Evolutionary conservation across 2,797 vertebrate genomes (phyloP).

Genomic region (Leuciscus waleckii): DNA sequence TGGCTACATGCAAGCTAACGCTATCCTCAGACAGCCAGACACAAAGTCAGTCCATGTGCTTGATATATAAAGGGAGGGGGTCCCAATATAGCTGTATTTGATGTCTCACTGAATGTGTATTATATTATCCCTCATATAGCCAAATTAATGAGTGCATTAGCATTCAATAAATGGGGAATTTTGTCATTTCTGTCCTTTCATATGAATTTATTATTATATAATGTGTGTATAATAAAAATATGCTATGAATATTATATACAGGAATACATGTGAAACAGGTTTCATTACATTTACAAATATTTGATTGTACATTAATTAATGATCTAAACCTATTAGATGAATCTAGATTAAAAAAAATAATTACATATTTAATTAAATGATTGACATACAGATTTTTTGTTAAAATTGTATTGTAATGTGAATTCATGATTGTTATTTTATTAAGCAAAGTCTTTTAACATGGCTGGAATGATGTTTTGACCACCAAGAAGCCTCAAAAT

Average conservation of each 20-base stretch:
- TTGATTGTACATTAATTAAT: neutral
- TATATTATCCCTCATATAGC: neutral
- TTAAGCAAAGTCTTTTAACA: neutral
- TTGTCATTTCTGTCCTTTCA: neutral
- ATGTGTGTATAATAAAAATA: neutral
- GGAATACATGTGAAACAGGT: no score
- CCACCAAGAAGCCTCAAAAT: neutral
- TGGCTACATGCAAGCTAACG: constrained; percentile 45
- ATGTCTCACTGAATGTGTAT: constrained; percentile 1
- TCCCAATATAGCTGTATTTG: neutral
- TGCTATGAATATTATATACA: neutral
- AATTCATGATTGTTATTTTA: neutral
- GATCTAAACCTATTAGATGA: no score
- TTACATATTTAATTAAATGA: neutral
- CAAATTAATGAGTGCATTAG: neutral
- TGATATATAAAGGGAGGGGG: constrained; percentile 1
- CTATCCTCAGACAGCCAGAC: constrained; percentile 46
- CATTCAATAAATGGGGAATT: neutral
- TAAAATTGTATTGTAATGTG: neutral
- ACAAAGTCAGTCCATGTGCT: constrained; percentile 35
- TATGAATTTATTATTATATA: neutral
- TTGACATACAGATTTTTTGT: neutral
- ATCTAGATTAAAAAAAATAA: no score
- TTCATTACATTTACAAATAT: neutral
- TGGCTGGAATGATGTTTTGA: neutral